Conservation (phyloP, 2,797 vertebrate species). For the Pipistrellus nathusii region DNA sequence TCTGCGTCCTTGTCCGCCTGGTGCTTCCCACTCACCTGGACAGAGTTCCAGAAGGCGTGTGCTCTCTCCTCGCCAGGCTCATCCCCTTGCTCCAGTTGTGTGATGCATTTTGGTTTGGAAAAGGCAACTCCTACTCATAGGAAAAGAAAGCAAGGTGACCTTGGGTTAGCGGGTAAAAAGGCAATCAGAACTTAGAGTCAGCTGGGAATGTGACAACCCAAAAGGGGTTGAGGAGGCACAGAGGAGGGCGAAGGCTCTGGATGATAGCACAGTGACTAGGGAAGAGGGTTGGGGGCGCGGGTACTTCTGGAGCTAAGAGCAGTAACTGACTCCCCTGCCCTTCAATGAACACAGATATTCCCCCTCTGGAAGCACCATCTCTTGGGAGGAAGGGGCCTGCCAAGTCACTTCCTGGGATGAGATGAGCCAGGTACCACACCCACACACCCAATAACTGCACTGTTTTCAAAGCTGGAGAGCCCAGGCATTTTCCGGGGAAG, state of each 20-base stretch:
- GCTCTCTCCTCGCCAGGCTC: slow-evolving; percentile 39
- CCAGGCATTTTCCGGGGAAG: not conserved
- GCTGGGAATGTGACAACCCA: not conserved
- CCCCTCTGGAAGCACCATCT: not conserved
- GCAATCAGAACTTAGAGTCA: not conserved
- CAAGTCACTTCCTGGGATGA: not conserved
- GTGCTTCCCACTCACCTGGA: slow-evolving; percentile 42
- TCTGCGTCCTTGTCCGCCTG: too few relatives aligned
- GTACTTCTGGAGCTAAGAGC: not conserved
- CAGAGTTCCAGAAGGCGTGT: slow-evolving; percentile 25
- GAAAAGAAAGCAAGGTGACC: slow-evolving; percentile 16
- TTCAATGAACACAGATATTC: not conserved
- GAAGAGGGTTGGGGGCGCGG: too few relatives aligned
- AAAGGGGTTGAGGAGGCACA: not conserved
- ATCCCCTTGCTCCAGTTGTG: slow-evolving; percentile 66
- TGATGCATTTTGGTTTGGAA: slow-evolving; percentile 69
- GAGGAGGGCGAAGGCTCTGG: not conserved
- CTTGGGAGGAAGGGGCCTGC: not conserved
- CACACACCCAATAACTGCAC: not conserved
- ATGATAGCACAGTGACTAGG: not conserved
- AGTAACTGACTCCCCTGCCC: not conserved
- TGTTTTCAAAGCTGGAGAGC: not conserved
- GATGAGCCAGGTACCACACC: not conserved
- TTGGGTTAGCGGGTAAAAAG: slow-evolving; percentile 20
- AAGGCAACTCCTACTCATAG: slow-evolving; percentile 59